Evolutionary conservation across 1,140 invertebrate genomes (phyloP).

Genomic region (Saccostrea cuccullata): DNA sequence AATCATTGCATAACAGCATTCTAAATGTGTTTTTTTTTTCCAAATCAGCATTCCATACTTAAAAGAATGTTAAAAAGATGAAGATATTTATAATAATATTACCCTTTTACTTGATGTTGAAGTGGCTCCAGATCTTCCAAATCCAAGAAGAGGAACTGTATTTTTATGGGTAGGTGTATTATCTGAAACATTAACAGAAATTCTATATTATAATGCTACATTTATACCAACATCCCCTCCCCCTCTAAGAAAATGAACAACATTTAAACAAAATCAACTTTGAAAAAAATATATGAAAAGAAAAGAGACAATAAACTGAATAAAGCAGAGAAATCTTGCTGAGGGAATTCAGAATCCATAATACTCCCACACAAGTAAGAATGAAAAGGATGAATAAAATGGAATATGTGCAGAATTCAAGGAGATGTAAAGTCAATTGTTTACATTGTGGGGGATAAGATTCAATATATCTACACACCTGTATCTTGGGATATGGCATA

Average conservation of each 20-base stretch:
- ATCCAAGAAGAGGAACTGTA: slow-evolving; percentile 24
- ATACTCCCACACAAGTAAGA: background rate
- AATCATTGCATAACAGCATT: no score
- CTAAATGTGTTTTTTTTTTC: no score
- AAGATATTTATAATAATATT: background rate
- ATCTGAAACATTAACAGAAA: slow-evolving; percentile 5
- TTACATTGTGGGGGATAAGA: background rate
- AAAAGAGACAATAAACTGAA: background rate
- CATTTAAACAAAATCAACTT: background rate
- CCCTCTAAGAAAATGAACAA: background rate
- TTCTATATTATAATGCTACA: background rate
- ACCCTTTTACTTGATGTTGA: slow-evolving; percentile 30
- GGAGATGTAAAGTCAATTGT: background rate
- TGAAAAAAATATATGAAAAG: background rate
- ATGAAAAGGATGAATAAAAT: background rate
- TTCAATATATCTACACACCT: slow-evolving; percentile 8
- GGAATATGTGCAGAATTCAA: slow-evolving; percentile 32
- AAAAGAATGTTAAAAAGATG: no score
- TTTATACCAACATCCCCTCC: background rate
- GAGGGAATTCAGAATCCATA: background rate
- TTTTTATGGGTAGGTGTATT: slow-evolving; percentile 9
- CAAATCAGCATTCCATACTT: no score
- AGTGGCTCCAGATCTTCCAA: slow-evolving; percentile 24
- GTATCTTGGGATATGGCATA: slow-evolving; percentile 29
- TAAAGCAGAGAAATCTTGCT: background rate